Base-by-base conservation (phyloP, 1,140 invertebrate genomes). In the Aricia agestis region DNA sequence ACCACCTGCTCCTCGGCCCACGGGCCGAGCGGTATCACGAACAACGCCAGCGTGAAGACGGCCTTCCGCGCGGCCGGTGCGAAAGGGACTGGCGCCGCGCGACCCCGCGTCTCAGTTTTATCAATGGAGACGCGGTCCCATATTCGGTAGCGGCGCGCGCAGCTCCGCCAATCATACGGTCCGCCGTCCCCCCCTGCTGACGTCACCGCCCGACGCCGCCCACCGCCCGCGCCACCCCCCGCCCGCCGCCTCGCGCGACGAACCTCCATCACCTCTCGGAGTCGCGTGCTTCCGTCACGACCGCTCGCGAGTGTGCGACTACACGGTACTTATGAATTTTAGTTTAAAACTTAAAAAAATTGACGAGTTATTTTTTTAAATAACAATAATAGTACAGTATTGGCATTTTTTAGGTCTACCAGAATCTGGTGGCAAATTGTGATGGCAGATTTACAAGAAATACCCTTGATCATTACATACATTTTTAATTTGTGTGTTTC, bases 1-100 rank as follows among this genome's bases (percentile, higher is more conserved):
- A 92, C 91, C 81, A 92, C 91, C 85, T 92, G 91, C 86, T 92
- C 91, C 85, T 92, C 89, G 83, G 90, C 89, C 90, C 91, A 91
- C 77, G 85, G 89, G 85, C 90, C 91, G 74, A 92, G 79, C 74
- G 90, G 90, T 69, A 92, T 91, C 72, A 92, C 86, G 80, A 85
- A 92, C 78, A 92, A 69, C 84, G 90, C 90, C 90, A 90, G 86
- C 83, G 86, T 91, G 89, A 80, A 85, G 59, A 83, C 87, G 82
- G 78, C 85, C 82, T 86, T 74, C 80, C 88, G 75, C 86, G 84
- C 76, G 86, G 85, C 86, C 86, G 78, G 83, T 85, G 78, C 89
- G 86, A 87, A 84, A 83, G 85, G 87, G 85, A 91, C 90, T 92
- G 86, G 84, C 88, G 86, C 82, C 87, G 86, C 86, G 89, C 89